phyloP scores from a whole-genome alignment of 1,140 invertebrate species.

The Contarinia nasturtii region DNA sequence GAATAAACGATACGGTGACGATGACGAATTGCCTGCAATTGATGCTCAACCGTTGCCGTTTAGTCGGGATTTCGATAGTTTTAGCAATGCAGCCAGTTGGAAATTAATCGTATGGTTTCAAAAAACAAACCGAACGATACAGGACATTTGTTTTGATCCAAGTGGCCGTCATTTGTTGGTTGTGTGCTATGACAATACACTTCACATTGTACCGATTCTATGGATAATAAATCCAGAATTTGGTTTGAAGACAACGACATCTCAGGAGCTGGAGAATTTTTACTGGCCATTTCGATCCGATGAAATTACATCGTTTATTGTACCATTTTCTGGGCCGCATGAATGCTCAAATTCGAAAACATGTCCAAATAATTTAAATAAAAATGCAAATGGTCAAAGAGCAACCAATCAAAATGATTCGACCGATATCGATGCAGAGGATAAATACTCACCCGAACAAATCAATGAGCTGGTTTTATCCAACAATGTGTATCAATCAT shows the following conservation, averaged over 20 bases:
- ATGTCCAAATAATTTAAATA: slow-evolving; percentile 15
- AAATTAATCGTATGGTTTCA: slow-evolving; percentile 48
- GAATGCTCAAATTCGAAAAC: slow-evolving; percentile 22
- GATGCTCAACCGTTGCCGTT: too few species aligned
- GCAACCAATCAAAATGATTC: background rate
- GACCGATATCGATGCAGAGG: background rate
- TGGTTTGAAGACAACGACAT: slow-evolving; percentile 9
- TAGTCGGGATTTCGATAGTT: too few species aligned
- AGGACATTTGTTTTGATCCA: slow-evolving; percentile 47
- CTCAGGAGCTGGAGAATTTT: slow-evolving; percentile 6
- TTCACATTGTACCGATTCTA: slow-evolving; percentile 22
- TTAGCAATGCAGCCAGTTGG: slow-evolving; percentile 17
- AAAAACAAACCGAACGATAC: slow-evolving; percentile 33
- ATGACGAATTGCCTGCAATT: too few species aligned
- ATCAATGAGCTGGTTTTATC: slow-evolving; percentile 9
- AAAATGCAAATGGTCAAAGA: background rate
- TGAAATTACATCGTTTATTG: slow-evolving; percentile 22
- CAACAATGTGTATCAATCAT: slow-evolving; percentile 12
- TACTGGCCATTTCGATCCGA: slow-evolving; percentile 9
- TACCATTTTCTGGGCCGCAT: slow-evolving; percentile 22
- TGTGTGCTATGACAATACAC: slow-evolving; percentile 27
- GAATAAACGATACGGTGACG: too few species aligned
- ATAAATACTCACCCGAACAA: background rate
- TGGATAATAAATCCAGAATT: slow-evolving; percentile 8
- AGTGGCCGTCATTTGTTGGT: slow-evolving; percentile 46